A percentile compares a stretch with the other conserved stretches of the same genome.
phyloP scores from a whole-genome alignment of 2,888 invertebrate genomes.

The Cybosia mesomella region DNA sequence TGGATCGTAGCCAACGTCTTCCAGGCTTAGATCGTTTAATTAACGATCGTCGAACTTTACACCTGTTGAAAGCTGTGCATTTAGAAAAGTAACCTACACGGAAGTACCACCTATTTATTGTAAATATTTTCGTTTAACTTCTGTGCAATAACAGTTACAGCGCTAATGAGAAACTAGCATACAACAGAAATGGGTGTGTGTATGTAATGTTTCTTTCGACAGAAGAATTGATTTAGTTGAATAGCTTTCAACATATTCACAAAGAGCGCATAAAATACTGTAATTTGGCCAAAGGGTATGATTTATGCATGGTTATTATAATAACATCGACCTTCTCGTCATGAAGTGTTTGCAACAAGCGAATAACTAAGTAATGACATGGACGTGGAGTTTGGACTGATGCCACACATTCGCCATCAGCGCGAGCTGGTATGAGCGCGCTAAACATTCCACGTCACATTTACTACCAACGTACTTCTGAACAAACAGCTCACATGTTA shows the following conservation, averaged over 20 bases:
- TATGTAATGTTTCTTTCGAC: background rate
- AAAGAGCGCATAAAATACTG: conserved; percentile 28
- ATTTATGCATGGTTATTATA: conserved; percentile 45
- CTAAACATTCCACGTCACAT: conserved; percentile 65
- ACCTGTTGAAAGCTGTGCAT: conserved; percentile 85
- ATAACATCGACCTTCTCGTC: conserved; percentile 50
- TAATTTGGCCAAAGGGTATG: conserved; percentile 34
- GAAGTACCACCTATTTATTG: conserved; percentile 63
- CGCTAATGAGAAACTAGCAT: conserved; percentile 21
- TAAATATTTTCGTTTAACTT: conserved; percentile 57
- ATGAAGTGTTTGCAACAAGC: conserved; percentile 58
- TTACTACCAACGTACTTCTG: conserved; percentile 64
- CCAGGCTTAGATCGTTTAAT: conserved; percentile 84
- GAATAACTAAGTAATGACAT: conserved; percentile 65
- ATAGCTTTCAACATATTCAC: conserved; percentile 23
- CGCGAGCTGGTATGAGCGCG: conserved; percentile 37
- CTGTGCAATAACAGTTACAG: conserved; percentile 44
- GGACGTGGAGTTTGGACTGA: conserved; percentile 65
- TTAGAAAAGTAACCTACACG: conserved; percentile 75
- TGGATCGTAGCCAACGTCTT: conserved; percentile 78
- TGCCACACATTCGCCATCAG: conserved; percentile 55
- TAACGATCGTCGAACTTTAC: conserved; percentile 85
- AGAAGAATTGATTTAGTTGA: conserved; percentile 20
- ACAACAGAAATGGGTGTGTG: background rate
- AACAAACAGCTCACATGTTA: conserved; percentile 75